These are phyloP conservation scores for Neotoma lepida DNA, from an alignment of 2,113 vertebrate genomes.

Conservation along the genomic window DNA sequence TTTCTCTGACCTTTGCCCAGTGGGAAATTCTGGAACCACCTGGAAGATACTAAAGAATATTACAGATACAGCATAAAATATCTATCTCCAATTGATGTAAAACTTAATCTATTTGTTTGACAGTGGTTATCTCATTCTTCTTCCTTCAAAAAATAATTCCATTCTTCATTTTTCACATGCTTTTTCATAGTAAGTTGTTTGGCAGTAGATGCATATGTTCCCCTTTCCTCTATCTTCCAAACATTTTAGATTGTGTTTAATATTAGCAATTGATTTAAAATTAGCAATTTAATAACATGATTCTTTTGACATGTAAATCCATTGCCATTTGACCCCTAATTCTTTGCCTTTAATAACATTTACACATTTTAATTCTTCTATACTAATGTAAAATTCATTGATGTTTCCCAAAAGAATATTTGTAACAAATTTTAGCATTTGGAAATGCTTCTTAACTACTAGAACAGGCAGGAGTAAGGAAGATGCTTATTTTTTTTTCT, in stretches of 20 bases:
- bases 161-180: neutral
- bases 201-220: neutral
- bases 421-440: constrained; percentile 41
- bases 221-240: constrained; percentile 19
- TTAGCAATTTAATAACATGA: neutral
- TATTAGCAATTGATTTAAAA: constrained; percentile 24
- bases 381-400: neutral
- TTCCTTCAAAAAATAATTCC: constrained; percentile 39
- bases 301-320: constrained; percentile 12
- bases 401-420: constrained; percentile 26
- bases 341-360: constrained; percentile 43
- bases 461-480: neutral
- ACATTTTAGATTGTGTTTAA: constrained; percentile 22
- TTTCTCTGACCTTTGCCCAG: constrained; percentile 21
- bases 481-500: constrained; percentile 10
- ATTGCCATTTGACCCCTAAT: neutral
- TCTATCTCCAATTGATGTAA: neutral
- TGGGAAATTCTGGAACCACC: neutral
- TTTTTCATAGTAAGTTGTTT: neutral
- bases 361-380: constrained; percentile 48
- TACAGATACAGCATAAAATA: constrained; percentile 6
- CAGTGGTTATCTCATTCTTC: constrained; percentile 12
- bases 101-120: constrained; percentile 46
- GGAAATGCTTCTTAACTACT: neutral
- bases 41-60: constrained; percentile 8